These are phyloP conservation scores for Cyprinodon brontotheroides DNA, from an alignment of 2,113 vertebrate species.

Conservation along the genomic window DNA sequence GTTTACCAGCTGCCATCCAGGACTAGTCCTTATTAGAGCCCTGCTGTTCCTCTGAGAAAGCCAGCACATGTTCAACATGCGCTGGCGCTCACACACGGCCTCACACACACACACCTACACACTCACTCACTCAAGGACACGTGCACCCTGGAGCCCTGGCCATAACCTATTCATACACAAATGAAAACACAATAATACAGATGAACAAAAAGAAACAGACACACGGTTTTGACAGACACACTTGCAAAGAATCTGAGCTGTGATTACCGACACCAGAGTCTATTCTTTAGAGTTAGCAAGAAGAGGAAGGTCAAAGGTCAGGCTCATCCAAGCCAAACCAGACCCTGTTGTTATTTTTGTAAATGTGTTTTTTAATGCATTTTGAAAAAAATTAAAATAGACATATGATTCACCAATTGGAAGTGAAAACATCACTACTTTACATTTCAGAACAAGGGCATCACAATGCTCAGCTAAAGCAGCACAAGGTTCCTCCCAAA, in stretches of 20 bases:
- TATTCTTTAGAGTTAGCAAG: constrained; percentile 31
- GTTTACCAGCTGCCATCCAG: constrained; percentile 99
- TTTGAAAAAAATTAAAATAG: too few species aligned
- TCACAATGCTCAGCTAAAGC: too few species aligned
- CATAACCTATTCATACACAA: constrained; percentile 70
- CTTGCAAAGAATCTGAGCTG: constrained; percentile 31
- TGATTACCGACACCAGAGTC: constrained; percentile 48
- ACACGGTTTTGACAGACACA: constrained; percentile 41
- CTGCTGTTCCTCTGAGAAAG: constrained; percentile 98
- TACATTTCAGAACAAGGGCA: too few species aligned
- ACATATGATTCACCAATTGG: too few species aligned
- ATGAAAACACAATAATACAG: constrained; percentile 66
- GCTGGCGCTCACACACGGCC: constrained; percentile 75
- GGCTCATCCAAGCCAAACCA: constrained; percentile 4
- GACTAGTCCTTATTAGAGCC: constrained; percentile 94
- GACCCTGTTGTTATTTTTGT: too few species aligned
- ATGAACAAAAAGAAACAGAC: constrained; percentile 58
- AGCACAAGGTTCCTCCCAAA: background rate
- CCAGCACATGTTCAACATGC: constrained; percentile 93
- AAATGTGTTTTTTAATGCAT: too few species aligned
- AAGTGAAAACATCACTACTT: too few species aligned
- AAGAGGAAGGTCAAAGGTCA: constrained; percentile 40
- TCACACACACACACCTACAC: constrained; percentile 32
- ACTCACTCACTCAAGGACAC: constrained; percentile 62
- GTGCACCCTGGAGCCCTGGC: constrained; percentile 49